Percentiles rank a stretch among this genome's conserved stretches.
Evolutionary conservation across 1,140 invertebrate genomes (phyloP).

Genomic region (Whitmania pigra): DNA sequence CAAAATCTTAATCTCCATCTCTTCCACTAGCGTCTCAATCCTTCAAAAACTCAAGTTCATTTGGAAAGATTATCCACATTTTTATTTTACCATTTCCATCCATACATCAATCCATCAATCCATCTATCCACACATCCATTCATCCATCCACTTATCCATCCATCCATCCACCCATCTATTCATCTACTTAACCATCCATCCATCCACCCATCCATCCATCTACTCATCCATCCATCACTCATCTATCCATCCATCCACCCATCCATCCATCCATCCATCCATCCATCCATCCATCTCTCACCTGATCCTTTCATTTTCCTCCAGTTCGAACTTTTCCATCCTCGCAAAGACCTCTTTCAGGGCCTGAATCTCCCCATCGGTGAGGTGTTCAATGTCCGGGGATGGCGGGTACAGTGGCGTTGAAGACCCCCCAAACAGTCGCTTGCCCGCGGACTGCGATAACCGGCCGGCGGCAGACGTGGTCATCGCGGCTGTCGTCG

Average conservation of each 20-base stretch:
- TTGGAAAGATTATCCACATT: no score
- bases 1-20: not conserved
- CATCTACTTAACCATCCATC: no score
- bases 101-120: no score
- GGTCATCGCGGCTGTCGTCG: not conserved
- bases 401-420: slow-evolving; percentile 30
- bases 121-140: no score
- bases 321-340: slow-evolving; percentile 33
- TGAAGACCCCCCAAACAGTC: not conserved
- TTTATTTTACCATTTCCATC: no score
- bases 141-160: slow-evolving; percentile 27
- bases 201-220: no score
- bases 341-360: slow-evolving; percentile 31
- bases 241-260: slow-evolving; percentile 26
- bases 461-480: not conserved
- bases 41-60: no score
- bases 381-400: slow-evolving; percentile 30
- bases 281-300: slow-evolving; percentile 6
- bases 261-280: slow-evolving; percentile 12
- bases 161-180: not conserved
- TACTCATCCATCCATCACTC: no score
- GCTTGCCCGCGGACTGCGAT: not conserved
- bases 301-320: slow-evolving; percentile 30
- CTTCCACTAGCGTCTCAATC: no score
- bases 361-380: slow-evolving; percentile 30